Base-by-base conservation (phyloP, 2,113 vertebrate species). In the Lipophrys pholis region DNA sequence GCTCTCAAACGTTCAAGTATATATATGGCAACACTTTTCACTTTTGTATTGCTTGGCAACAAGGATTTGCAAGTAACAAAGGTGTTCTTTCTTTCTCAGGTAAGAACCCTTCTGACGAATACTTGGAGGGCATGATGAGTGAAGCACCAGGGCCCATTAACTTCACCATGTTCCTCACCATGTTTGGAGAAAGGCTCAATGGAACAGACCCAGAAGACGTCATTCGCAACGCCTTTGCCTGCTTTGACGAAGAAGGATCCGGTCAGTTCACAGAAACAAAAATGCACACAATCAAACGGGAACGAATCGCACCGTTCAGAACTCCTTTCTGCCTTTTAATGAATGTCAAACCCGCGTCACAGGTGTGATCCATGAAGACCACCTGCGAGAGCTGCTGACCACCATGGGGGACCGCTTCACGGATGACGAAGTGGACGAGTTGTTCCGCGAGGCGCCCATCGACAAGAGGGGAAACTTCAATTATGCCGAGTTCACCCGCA, bases 111-210 rank as follows among this genome's bases (percentile, higher is more conserved):
- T 97, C 98, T 0, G 98, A 99, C 0, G 97, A 99, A 71, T 99
- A 99, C 88, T 90, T 99, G 84, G 97, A 99, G 83, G 98, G 95
- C 8, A 99, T 99, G 98, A 99, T 99, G 98, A 96, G 95, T 0
- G 98, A 99, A 88, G 98, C 98, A 0, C 98, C 98, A 0, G 97
- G 98, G 9, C 97, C 98, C 87, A 99, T 99, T 87, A 99, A 99
- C 93, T 99, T 99, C 94, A 99, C 98, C 84, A 99, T 99, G 98
- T 99, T 99, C 93, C 96, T 99, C 84, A 99, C 98, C 70, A 99
- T 99, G 98, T 99, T 99, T 0, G 97, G 98, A 78, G 98, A 99
- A 87, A 95, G 97, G 87, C 95, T 99, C 65, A 99, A 99, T 0
- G 98, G 98, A 65, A 99, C 98, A 0, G 98, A 99, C 90, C 98